phyloP scores from a whole-genome alignment of 2,888 invertebrate species.

The Nasonia oneida region DNA sequence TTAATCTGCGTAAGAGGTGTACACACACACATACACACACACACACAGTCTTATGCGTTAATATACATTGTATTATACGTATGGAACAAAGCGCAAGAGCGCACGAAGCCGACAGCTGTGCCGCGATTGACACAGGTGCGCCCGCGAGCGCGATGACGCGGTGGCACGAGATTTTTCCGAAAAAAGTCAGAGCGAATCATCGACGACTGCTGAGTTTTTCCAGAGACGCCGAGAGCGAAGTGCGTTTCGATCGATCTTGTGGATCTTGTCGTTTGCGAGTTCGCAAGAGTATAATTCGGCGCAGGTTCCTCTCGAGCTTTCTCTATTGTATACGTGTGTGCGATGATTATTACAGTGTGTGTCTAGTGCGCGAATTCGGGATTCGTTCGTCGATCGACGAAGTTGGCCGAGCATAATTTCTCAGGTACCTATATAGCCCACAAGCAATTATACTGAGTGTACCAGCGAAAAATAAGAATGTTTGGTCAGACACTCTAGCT shows the following conservation, averaged over 20 bases:
- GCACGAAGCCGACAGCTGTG: not conserved
- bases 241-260: too few relatives aligned
- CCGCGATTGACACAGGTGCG: slow-evolving; percentile 12
- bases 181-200: not conserved
- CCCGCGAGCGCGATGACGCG: not conserved
- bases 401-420: not conserved
- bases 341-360: not conserved
- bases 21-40: too few relatives aligned
- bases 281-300: too few relatives aligned
- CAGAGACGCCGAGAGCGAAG: not conserved
- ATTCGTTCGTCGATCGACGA: not conserved
- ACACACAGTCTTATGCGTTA: not conserved
- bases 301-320: not conserved
- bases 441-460: too few relatives aligned
- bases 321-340: not conserved
- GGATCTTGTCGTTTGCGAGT: too few relatives aligned
- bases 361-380: not conserved
- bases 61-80: not conserved
- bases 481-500: too few relatives aligned
- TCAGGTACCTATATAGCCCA: not conserved
- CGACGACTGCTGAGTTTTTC: not conserved
- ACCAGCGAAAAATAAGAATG: too few relatives aligned
- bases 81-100: not conserved
- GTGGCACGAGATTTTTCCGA: not conserved
- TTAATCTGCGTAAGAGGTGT: not conserved